Evolutionary conservation across 2,113 vertebrate genomes (phyloP).

Genomic region (Parotia lawesii): DNA sequence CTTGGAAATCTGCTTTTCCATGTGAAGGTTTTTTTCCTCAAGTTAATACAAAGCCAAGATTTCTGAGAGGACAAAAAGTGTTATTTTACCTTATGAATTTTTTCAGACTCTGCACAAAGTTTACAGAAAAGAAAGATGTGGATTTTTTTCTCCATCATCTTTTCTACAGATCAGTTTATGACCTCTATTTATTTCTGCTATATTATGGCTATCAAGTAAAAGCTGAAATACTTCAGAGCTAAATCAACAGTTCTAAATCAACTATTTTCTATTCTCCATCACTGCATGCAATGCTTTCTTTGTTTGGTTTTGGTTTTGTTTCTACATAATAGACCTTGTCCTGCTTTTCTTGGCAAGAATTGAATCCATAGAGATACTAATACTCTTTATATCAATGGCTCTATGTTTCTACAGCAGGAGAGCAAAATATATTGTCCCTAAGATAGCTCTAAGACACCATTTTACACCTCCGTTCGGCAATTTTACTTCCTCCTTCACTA

Average conservation of each 20-base stretch:
- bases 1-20: neutral
- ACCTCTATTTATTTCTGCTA: neutral
- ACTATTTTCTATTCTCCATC: neutral
- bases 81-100: neutral
- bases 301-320: neutral
- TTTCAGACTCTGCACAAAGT: neutral
- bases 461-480: neutral
- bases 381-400: accelerated
- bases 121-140: neutral
- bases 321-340: neutral
- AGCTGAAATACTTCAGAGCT: neutral
- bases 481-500: neutral
- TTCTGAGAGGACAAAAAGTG: neutral
- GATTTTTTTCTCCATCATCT: neutral
- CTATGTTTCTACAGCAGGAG: neutral
- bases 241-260: neutral
- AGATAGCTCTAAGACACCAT: neutral
- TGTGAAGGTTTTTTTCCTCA: neutral
- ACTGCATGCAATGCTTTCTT: neutral
- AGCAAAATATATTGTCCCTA: neutral
- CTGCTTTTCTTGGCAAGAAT: neutral
- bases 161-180: neutral
- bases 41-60: neutral
- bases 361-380: neutral
- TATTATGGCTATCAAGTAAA: neutral